These are phyloP conservation scores for Chelidonichthys spinosus DNA, from an alignment of 2,797 vertebrate genomes.

Conservation along the genomic window DNA sequence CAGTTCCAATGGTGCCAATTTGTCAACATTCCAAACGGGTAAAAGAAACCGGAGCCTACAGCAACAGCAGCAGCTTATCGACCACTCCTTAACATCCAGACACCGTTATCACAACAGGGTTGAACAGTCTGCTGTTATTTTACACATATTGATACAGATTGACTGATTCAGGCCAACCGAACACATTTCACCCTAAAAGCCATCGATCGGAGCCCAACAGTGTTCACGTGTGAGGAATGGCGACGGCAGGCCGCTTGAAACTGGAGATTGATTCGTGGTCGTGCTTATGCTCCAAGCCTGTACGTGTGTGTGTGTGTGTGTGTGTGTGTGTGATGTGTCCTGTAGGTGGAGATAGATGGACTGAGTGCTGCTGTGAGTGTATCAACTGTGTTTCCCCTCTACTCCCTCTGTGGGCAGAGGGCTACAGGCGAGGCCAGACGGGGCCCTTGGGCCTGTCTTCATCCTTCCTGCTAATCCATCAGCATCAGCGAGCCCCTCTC, in stretches of 20 bases:
- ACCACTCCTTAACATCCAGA: background rate
- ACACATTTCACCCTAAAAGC: slow-evolving; percentile 13
- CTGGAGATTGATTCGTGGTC: slow-evolving; percentile 50
- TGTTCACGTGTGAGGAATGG: slow-evolving; percentile 7
- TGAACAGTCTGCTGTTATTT: slow-evolving; percentile 15
- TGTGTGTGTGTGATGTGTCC: slow-evolving; percentile 16
- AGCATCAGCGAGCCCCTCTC: slow-evolving; percentile 52
- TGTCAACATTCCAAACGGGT: background rate
- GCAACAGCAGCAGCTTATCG: background rate
- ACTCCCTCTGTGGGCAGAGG: slow-evolving; percentile 42
- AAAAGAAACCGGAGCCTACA: background rate
- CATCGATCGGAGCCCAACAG: slow-evolving; percentile 37
- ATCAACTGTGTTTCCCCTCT: slow-evolving; percentile 41
- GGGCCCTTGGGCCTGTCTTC: slow-evolving; percentile 51
- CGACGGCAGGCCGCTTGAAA: background rate
- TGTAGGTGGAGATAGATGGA: slow-evolving; percentile 57
- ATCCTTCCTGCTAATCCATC: slow-evolving; percentile 70
- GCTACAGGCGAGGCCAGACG: slow-evolving; percentile 45
- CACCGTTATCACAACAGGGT: background rate
- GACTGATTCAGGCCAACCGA: slow-evolving; percentile 26
- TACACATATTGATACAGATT: slow-evolving; percentile 27
- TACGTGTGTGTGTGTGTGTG: background rate
- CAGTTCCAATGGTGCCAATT: background rate
- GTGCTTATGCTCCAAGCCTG: slow-evolving; percentile 1
- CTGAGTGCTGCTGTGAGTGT: slow-evolving; percentile 35